Evolutionary conservation across 2,113 vertebrate species (phyloP).

Genomic region (Dasyprocta punctata): DNA sequence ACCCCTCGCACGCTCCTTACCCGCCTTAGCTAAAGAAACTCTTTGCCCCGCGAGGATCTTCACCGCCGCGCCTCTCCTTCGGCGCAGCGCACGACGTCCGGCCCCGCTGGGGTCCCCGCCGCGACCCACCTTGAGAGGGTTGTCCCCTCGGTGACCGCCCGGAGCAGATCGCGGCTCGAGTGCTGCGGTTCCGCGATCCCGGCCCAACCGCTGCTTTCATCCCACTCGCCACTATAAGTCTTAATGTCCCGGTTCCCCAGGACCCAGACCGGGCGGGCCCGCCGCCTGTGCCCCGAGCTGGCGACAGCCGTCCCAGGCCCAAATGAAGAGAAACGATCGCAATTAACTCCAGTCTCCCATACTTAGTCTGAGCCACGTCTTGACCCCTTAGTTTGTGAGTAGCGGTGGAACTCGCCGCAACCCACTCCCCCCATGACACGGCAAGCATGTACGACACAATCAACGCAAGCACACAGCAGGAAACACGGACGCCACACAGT

Average conservation of each 20-base stretch:
- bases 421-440: neutral
- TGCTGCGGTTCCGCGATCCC: neutral
- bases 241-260: neutral
- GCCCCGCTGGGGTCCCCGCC: neutral
- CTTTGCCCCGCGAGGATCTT: neutral
- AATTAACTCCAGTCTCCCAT: neutral
- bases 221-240: neutral
- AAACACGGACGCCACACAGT: neutral
- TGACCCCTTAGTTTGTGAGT: slow-evolving; percentile 7
- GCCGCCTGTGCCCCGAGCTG: neutral
- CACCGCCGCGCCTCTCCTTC: neutral
- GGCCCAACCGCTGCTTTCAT: neutral
- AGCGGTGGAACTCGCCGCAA: neutral
- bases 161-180: neutral
- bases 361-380: neutral
- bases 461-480: neutral
- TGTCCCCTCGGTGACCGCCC: neutral
- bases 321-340: neutral
- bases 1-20: neutral
- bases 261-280: neutral
- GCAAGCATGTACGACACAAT: neutral
- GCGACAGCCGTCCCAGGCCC: neutral
- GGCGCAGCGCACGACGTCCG: neutral
- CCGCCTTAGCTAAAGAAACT: slow-evolving; percentile 59
- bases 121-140: neutral